Percentiles rank a stretch among this genome's conserved stretches.
Conservation (phyloP, 2,888 invertebrate species). For the Melanargia galathea region DNA sequence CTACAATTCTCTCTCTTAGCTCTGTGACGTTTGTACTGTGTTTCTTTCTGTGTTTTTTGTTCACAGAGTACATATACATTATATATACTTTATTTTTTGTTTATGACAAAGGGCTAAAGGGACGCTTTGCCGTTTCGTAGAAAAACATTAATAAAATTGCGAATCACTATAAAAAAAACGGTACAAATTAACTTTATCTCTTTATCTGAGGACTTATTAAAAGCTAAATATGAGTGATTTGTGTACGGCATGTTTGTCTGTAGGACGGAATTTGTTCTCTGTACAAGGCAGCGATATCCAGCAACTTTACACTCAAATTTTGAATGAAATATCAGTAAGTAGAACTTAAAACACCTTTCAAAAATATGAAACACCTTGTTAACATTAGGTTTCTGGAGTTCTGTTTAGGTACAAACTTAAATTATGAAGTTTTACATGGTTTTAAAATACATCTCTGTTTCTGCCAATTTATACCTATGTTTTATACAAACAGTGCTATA, state of each 20-base stretch:
- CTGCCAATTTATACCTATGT: too few species aligned
- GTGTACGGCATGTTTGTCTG: slow-evolving; percentile 62
- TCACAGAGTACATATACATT: too few species aligned
- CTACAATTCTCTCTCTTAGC: too few species aligned
- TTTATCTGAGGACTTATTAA: background rate
- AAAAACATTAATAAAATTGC: slow-evolving; percentile 17
- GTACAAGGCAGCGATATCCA: slow-evolving; percentile 58
- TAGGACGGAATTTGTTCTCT: slow-evolving; percentile 57
- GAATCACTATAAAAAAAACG: background rate
- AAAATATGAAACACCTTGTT: background rate
- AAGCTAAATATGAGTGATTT: slow-evolving; percentile 61
- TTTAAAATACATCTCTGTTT: background rate
- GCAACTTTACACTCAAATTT: slow-evolving; percentile 60
- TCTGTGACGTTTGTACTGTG: too few species aligned
- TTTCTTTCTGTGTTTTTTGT: too few species aligned
- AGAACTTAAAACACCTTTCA: background rate
- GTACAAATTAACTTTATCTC: background rate
- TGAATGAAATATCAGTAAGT: slow-evolving; percentile 68
- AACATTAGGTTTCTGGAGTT: background rate
- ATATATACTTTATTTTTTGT: background rate
- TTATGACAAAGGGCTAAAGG: slow-evolving; percentile 6
- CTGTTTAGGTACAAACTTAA: background rate
- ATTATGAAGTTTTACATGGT: background rate
- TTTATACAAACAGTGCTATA: background rate
- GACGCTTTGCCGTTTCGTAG: slow-evolving; percentile 10